phyloP scores from a whole-genome alignment of 2,797 vertebrate genomes.

The Micromesistius poutassou region DNA sequence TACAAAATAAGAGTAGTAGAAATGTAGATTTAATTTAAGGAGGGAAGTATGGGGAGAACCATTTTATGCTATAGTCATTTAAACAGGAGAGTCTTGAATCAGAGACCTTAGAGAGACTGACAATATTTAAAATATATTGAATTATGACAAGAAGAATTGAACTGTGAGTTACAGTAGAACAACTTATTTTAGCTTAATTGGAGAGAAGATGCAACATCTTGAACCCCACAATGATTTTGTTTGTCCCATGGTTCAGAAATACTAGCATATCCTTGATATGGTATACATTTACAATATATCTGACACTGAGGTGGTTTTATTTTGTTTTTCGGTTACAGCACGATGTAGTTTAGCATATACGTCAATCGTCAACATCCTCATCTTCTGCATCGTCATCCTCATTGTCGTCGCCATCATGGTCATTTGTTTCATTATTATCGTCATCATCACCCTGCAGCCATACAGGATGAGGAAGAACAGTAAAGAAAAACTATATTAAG shows the following conservation, averaged over 20 bases:
- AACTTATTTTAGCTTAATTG: background rate
- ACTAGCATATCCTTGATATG: background rate
- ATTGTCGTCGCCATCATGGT: background rate
- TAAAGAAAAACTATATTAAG: background rate
- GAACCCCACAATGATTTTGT: background rate
- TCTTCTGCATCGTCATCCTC: background rate
- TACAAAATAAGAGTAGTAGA: background rate
- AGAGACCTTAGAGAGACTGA: too few species aligned
- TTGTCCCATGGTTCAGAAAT: background rate
- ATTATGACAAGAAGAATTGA: background rate
- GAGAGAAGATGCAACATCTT: background rate
- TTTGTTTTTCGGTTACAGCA: background rate
- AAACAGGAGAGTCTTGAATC: background rate
- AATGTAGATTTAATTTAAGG: background rate
- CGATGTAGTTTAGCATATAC: background rate
- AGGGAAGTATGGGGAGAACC: background rate
- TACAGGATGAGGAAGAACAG: background rate
- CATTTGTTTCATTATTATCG: background rate
- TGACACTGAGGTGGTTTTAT: too few species aligned
- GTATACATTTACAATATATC: background rate
- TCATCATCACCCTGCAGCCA: background rate
- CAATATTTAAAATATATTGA: constrained; percentile 1
- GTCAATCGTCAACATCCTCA: background rate
- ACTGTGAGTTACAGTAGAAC: background rate
- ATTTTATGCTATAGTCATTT: background rate